phyloP scores from a whole-genome alignment of 35 echinoderm and acorn worm genomes.

The Strongylocentrotus purpuratus region DNA sequence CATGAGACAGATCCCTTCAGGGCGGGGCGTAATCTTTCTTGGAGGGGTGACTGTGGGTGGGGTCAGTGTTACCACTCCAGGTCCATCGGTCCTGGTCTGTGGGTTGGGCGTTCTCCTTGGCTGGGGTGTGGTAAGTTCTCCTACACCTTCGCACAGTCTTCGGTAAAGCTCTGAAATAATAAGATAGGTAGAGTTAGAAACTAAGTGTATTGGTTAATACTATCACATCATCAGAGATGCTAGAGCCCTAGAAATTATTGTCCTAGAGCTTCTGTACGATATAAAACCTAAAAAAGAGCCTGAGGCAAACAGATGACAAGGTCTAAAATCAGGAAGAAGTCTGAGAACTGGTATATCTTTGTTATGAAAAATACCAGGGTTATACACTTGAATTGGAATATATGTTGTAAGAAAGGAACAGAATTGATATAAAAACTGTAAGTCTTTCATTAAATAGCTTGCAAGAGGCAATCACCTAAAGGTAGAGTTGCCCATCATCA shows the following conservation, averaged over 20 bases:
- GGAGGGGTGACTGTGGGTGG: background rate
- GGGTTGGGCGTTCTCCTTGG: background rate
- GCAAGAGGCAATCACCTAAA: no score
- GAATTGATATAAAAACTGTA: no score
- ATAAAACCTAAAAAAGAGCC: background rate
- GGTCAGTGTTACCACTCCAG: background rate
- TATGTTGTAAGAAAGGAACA: no score
- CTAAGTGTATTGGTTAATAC: no score
- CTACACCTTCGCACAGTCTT: background rate
- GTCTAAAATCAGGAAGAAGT: no score
- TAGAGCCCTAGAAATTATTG: background rate
- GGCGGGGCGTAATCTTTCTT: background rate
- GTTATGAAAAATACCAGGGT: no score
- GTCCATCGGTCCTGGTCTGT: background rate
- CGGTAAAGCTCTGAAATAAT: background rate
- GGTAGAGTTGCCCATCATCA: no score
- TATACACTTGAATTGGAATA: no score
- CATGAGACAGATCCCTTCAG: slow-evolving; percentile 44
- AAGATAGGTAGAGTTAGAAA: background rate
- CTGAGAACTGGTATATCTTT: no score
- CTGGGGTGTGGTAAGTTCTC: background rate
- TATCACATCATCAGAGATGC: no score
- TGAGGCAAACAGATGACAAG: background rate
- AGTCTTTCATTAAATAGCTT: no score
- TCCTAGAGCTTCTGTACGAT: background rate